Evolutionary conservation across 1,140 invertebrate genomes (phyloP), one percentile per base, ranked within the genome.

Genomic region (Drosophila littoralis): DNA sequence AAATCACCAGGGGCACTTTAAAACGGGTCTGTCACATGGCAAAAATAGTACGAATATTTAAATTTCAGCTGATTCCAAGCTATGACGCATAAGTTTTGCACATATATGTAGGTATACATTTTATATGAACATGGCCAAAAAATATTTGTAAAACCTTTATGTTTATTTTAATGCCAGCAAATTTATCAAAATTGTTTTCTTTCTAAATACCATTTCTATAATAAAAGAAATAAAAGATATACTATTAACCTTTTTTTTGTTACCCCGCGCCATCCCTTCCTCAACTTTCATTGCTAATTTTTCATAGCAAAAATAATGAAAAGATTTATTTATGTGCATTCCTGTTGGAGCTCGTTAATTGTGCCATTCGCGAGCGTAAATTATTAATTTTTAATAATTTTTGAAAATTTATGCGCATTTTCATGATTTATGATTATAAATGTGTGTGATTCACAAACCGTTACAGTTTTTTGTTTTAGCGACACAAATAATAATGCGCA

Each of bases 401-500:
- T 52, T 22, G 0, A 48, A 51, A 74, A 84, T 74, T 70, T 85
- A 75, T 78, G 54, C 65, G 64, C 40, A 63, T 48, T 68, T 71
- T 50, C 38, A 32, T 89, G 80, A 88, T 88, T 80, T 80, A 88
- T 80, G 83, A 50, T 69, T 69, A 42, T 69, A 65, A 75, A 84
- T 66, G 42, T 84, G 67, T 60, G 51, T 35, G 42, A 63, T 68
- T 77, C 64, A 72, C 51, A 83, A 80, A 69, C 84, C 84, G 84
- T 88, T 88, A 88, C 84, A 80, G 59, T 89, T 88, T 69, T 81
- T 83, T 74, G 67, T 88, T 79, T 79, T 57, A 57, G 43, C 35
- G 12, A 50, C 64, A 74, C 67, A 57, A 54, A 82, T 75, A 67
- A 82, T 69, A 58, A 63, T 67, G 60, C 17, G 33, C 36, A 51